Percentiles rank a stretch among this genome's conserved stretches.
These are phyloP conservation scores for Oegoconia quadripuncta DNA, from an alignment of 2,888 invertebrate genomes.

Conservation along the genomic window DNA sequence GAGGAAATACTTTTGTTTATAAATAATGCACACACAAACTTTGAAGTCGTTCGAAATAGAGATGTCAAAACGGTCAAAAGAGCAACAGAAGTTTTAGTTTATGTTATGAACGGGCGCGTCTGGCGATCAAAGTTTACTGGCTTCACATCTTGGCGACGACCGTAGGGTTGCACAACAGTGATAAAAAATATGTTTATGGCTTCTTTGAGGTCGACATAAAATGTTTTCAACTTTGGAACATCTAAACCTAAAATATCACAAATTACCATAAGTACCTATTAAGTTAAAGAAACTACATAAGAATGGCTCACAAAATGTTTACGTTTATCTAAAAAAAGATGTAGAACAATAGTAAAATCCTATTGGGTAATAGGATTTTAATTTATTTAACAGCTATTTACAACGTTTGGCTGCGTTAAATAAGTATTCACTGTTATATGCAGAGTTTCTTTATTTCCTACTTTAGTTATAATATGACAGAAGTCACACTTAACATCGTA, in stretches of 20 bases:
- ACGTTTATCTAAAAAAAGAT: no score
- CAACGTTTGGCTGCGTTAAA: no score
- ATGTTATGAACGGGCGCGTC: conserved; percentile 35
- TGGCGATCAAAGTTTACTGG: conserved; percentile 46
- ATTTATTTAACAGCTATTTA: no score
- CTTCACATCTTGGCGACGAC: conserved; percentile 3
- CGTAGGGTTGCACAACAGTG: conserved; percentile 23
- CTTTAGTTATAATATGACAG: no score
- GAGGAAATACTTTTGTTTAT: conserved; percentile 26
- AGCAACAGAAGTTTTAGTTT: conserved; percentile 47
- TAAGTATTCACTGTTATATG: no score
- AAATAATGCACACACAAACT: conserved; percentile 40
- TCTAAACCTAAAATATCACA: not conserved
- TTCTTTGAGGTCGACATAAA: conserved; percentile 9
- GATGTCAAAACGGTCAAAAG: conserved; percentile 55
- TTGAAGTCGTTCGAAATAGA: conserved; percentile 47
- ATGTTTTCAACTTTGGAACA: not conserved
- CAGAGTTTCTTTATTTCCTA: no score
- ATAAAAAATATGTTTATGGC: conserved; percentile 23
- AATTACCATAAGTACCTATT: not conserved
- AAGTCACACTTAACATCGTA: no score
- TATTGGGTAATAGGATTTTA: no score
- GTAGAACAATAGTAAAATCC: no score
- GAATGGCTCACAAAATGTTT: not conserved
- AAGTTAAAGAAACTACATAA: not conserved